Evolutionary conservation across 2,113 vertebrate species (phyloP), one percentile per base, ranked within the genome.

Genomic region (Serinus canaria): DNA sequence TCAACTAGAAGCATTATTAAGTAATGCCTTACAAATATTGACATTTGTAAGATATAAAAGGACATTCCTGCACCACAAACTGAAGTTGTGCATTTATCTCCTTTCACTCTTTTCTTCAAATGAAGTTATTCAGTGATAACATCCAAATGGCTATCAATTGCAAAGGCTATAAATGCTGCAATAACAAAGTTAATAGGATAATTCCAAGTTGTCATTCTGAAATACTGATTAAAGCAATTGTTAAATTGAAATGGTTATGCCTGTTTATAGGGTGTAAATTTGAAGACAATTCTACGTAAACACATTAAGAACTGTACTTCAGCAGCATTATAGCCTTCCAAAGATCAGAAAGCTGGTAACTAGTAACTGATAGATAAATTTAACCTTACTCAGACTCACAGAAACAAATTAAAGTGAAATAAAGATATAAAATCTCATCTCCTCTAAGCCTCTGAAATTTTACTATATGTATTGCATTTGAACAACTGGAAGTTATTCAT

Each of bases 221-320:
- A 97, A 97, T 96, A 93, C 91, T 96, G 94, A 96, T 97, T 97
- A 96, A 96, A 95, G 92, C 69, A 94, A 96, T 92, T 96, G 87
- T 96, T 96, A 92, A 90, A 82, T 37, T 94, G 83, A 92, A 96
- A 97, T 88, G 75, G 53, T 81, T 92, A 67, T 92, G 90, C 80
- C 50, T 96, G 55, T 87, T 94, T 92, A 90, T 58, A 95, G 39
- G 43, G 35, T 30, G 94, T 96, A 91, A 89, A 94, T 94, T 80
- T 90, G 64, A 89, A 84, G 74, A 95, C 73, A 82, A 79, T 96
- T 92, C 79, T 83, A 79, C 43, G 89, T 75, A 90, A 87, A 78
- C 47, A 84, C 68, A 88, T 93, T 96, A 93, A 82, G 84, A 95
- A 95, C 64, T 92, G 77, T 87, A 85, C 78, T 96, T 94, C 39